Percentiles rank a stretch among this genome's conserved stretches.
Evolutionary conservation across 2,797 vertebrate species (phyloP).

Genomic region (Gadopsis bispinosus): DNA sequence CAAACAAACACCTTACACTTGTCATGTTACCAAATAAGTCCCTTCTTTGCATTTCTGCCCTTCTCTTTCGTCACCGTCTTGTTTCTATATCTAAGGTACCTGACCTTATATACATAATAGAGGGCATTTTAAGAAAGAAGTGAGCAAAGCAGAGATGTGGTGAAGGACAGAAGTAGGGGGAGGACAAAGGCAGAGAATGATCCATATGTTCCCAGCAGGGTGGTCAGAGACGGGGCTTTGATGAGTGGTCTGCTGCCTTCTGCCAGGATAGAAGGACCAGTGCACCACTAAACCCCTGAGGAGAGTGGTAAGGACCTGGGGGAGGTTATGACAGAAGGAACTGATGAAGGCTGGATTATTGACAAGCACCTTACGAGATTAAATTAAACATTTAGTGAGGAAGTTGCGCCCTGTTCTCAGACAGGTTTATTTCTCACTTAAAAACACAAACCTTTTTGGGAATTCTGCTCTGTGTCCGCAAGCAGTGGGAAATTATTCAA

Average conservation of each 20-base stretch:
- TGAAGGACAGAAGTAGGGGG: constrained; percentile 36
- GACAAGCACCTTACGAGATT: constrained; percentile 27
- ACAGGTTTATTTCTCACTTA: background rate
- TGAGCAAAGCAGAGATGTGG: constrained; percentile 30
- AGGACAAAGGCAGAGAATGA: constrained; percentile 63
- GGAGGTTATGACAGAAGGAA: constrained; percentile 21
- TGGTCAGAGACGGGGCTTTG: constrained; percentile 70
- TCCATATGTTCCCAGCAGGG: constrained; percentile 80
- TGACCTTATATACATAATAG: background rate
- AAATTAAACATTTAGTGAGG: background rate
- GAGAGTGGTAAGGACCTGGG: constrained; percentile 29
- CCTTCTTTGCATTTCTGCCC: background rate
- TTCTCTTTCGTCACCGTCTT: background rate
- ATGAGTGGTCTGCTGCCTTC: constrained; percentile 64
- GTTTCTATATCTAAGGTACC: background rate
- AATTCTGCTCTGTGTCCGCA: constrained; percentile 18
- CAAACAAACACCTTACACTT: background rate
- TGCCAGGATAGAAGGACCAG: constrained; percentile 60
- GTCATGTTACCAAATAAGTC: background rate
- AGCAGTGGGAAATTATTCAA: constrained; percentile 42
- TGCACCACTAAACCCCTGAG: constrained; percentile 39
- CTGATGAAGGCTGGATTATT: constrained; percentile 22
- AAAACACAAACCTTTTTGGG: constrained; percentile 1
- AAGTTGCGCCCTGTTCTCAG: background rate
- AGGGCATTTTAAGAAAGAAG: constrained; percentile 23